Percentiles rank a stretch among this genome's conserved stretches.
These are phyloP conservation scores for Rotaria magnacalcarata DNA, from an alignment of 2,888 invertebrate species.

Conservation along the genomic window DNA sequence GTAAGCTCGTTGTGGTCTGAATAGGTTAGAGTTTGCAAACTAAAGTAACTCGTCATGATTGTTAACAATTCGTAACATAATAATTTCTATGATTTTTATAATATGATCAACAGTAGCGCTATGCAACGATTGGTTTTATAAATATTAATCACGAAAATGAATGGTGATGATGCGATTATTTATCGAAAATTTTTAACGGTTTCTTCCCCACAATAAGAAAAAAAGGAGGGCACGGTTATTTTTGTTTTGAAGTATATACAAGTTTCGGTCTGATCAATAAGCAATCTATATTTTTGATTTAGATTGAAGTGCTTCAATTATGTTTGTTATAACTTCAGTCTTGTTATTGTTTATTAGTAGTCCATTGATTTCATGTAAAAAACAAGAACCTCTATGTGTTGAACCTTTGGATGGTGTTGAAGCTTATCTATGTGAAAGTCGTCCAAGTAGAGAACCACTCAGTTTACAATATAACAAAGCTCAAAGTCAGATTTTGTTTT, in stretches of 20 bases:
- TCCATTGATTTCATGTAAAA: not conserved
- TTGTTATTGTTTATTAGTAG: not conserved
- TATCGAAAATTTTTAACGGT: no score
- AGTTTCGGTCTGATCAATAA: no score
- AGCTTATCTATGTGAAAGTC: conserved; percentile 20
- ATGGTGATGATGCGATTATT: no score
- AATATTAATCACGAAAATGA: no score
- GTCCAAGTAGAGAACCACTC: conserved; percentile 1
- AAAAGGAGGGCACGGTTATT: not conserved
- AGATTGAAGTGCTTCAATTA: not conserved
- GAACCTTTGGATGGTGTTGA: not conserved
- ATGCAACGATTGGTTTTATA: not conserved
- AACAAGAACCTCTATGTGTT: not conserved
- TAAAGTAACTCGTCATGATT: no score
- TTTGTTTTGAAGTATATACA: no score
- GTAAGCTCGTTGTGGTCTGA: no score
- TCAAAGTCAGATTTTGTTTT: not conserved
- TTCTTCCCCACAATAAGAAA: not conserved
- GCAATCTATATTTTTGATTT: not conserved
- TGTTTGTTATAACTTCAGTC: not conserved
- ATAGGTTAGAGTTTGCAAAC: no score
- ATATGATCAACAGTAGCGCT: not conserved
- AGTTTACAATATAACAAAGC: conserved; percentile 22
- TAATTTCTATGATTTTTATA: no score
- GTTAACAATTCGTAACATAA: no score